Percentiles rank a stretch among this genome's conserved stretches.
These are phyloP conservation scores for Podabrus alpinus DNA, from an alignment of 2,888 invertebrate genomes.

Conservation along the genomic window DNA sequence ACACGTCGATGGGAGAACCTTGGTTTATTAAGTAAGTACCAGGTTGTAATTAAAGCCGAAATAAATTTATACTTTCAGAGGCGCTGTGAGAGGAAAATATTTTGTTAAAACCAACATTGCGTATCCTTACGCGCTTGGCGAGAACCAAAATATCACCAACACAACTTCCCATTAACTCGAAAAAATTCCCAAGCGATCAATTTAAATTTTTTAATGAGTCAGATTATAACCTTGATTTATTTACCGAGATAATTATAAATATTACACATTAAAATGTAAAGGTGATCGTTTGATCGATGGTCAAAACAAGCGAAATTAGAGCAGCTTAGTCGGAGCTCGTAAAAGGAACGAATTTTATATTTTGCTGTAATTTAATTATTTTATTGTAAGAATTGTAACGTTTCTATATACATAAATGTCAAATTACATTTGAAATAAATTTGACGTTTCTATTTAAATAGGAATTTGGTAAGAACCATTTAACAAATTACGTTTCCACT, in stretches of 20 bases:
- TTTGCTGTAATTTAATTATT: background rate
- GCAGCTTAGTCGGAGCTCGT: background rate
- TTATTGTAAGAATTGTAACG: background rate
- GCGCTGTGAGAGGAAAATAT: slow-evolving; percentile 13
- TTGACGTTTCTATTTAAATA: background rate
- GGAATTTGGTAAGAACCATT: background rate
- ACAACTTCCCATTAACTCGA: background rate
- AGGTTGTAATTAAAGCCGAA: background rate
- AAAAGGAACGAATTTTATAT: background rate
- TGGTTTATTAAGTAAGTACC: slow-evolving; percentile 18
- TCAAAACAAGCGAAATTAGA: background rate
- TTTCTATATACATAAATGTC: background rate
- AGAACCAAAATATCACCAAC: background rate
- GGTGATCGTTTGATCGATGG: background rate
- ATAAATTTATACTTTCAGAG: slow-evolving; percentile 9
- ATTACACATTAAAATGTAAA: background rate
- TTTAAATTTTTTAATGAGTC: background rate
- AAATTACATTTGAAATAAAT: background rate
- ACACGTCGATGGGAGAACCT: slow-evolving; percentile 23
- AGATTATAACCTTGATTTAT: background rate
- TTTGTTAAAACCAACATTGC: slow-evolving; percentile 7
- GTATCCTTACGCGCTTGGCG: slow-evolving; percentile 9
- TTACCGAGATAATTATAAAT: background rate
- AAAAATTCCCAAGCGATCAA: background rate
- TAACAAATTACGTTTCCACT: background rate